Conservation (phyloP, 2,888 invertebrate species). For the Cepaea hortensis region DNA sequence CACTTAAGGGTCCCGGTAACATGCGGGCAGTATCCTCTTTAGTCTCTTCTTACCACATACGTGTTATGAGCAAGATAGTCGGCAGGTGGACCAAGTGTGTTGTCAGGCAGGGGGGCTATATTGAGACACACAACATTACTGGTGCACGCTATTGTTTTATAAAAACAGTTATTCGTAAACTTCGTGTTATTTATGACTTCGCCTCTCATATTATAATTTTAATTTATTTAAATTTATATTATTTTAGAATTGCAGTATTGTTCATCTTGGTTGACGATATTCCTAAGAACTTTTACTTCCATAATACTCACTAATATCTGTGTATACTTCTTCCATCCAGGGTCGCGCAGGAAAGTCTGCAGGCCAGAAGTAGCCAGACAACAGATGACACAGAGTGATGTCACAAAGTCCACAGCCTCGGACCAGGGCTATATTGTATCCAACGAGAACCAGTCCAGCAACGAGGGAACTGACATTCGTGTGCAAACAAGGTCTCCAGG, state of each 20-base stretch:
- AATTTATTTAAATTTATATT: no score
- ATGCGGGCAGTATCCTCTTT: not conserved
- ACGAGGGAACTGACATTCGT: not conserved
- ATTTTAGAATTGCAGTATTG: no score
- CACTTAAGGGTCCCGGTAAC: not conserved
- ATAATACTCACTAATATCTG: no score
- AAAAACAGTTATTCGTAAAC: not conserved
- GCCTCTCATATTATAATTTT: no score
- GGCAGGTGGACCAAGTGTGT: not conserved
- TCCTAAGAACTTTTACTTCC: no score
- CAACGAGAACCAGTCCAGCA: conserved; percentile 17
- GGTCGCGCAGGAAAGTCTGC: conserved; percentile 35
- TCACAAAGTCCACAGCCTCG: conserved; percentile 13
- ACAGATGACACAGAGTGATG: conserved; percentile 26
- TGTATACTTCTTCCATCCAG: conserved; percentile 6
- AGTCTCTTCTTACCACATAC: not conserved
- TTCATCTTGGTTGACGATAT: no score
- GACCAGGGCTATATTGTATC: conserved; percentile 17
- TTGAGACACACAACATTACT: not conserved
- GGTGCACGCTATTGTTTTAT: not conserved
- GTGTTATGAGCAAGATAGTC: not conserved
- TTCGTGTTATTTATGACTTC: not conserved
- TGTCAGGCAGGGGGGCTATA: no score
- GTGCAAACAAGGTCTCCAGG: conserved; percentile 19
- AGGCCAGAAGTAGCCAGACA: conserved; percentile 33